Base-by-base conservation (phyloP, 2,888 invertebrate genomes). In the Pilophorus perplexus region DNA sequence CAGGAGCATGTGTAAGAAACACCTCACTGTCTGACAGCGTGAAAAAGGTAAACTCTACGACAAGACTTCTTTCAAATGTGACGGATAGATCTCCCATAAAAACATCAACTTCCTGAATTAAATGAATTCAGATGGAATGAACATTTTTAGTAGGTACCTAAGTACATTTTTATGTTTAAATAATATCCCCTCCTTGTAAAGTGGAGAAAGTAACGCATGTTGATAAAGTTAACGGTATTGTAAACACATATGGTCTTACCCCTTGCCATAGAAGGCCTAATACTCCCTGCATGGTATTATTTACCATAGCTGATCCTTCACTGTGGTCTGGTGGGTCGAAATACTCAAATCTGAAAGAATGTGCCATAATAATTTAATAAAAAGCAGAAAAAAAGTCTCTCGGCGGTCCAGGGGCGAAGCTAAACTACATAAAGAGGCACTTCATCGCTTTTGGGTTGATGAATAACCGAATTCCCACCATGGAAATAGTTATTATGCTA, bases 1-100 rank as follows among this genome's bases (percentile, higher is more conserved):
- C 83, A 0, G 89, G 88, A 0, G 88, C 85, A 71, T 88, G 88
- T 0, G 88, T 89, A 1, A 87, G 80, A 74, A 89, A 89, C 0
- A 88, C 88, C 0, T 87, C 88, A 16, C 87, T 88, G 73, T 89
- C 89, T 0, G 88, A 87, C 38, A 89, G 77, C 0, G 88, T 89
- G 64, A 88, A 79, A 73, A 88, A 88, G 0, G 88, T 87, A 77
- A 88, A 89, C 73, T 89, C 88, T 0, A 87, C 86, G 0, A 84
- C 86, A 72, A 84, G 84, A 12, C 84, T 80, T 2, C 88, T 79
- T 73, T 89, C 88, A 80, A 84, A 85, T 0, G 87, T 88, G 72
- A 89, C 80, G 0, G 86, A 85, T 1, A 88, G 85, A 73, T 89
- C 89, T 0, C 89, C 89, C 33, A 89, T 79, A 73, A 88, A 86